Evolutionary conservation across 2,113 vertebrate genomes (phyloP), one percentile per base, ranked within the genome.

Genomic region (Theristicus caerulescens): DNA sequence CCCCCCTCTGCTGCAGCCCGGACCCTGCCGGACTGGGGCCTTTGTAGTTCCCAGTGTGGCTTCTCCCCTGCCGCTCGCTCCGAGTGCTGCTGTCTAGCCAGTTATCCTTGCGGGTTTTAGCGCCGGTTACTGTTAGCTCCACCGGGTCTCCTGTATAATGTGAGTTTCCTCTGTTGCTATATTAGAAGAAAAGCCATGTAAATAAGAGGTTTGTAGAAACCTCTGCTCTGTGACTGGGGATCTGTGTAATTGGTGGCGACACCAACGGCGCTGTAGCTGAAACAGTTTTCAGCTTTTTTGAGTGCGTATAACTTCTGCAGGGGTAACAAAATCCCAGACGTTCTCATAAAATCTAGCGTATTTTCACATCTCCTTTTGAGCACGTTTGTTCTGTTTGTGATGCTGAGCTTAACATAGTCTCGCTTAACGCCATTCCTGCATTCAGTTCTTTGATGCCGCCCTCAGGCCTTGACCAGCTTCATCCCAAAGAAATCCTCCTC

Each of bases 21-120:
- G 86, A 58, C 72, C 67, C 67, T 61, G 76, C 70, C 16, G 73
- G 84, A 90, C n/a, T 7, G 34, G 49, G 54, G 55, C 82, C n/a
- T 94, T 95, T 96, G 94, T 94, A 61, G 52, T 95, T 91, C 86
- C 55, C 93, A 82, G 87, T 67, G 81, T 85, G 93, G 73, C 61
- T 87, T 94, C 87, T 91, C 34, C 84, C 69, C 69, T 3, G 3
- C 59, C 0, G 19, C 80, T 82, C 0, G 0, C 86, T 90, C 52
- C 0, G 8, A 46, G 77, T 44, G 81, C 64, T 51, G 80, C 49
- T 5, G 26, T 49, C 74, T 83, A 42, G 46, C 58, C 80, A 7
- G 47, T 31, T 52, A 47, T 32, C 47, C 66, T 22, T 17, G 84
- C 8, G 9, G 58, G 40, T 58, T 81, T 94, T 57, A 89, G 73